These are phyloP conservation scores for Stenoptilia bipunctidactyla DNA, from an alignment of 2,888 invertebrate species.

Conservation along the genomic window DNA sequence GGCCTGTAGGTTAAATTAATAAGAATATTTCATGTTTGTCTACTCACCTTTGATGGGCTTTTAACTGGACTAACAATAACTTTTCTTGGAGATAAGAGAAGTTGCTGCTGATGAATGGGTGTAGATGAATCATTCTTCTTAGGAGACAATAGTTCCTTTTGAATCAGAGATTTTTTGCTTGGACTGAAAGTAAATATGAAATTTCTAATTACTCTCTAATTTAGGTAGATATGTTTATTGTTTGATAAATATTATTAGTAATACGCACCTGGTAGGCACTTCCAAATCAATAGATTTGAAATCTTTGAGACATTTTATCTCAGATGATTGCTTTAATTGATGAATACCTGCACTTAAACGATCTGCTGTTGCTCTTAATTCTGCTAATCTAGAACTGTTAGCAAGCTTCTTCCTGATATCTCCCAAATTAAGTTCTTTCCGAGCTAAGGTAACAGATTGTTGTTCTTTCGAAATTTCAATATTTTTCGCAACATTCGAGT, in stretches of 20 bases:
- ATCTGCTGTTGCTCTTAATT: conserved; percentile 77
- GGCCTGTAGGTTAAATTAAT: not conserved
- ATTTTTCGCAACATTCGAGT: conserved; percentile 19
- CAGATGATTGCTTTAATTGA: conserved; percentile 65
- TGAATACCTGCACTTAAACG: conserved; percentile 75
- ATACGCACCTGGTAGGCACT: conserved; percentile 76
- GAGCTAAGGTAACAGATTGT: conserved; percentile 49
- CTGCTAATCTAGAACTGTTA: conserved; percentile 77
- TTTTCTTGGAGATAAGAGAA: conserved; percentile 73
- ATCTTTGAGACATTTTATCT: conserved; percentile 71
- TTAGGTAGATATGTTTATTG: not conserved
- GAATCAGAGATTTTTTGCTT: conserved; percentile 50
- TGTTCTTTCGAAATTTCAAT: conserved; percentile 22
- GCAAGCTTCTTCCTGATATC: conserved; percentile 78
- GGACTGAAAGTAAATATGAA: conserved; percentile 67
- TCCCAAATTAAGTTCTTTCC: conserved; percentile 75
- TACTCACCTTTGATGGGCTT: conserved; percentile 71
- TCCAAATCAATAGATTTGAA: conserved; percentile 84
- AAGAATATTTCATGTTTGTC: not conserved
- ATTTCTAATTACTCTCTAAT: not conserved
- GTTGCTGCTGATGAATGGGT: conserved; percentile 44
- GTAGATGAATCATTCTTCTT: conserved; percentile 59
- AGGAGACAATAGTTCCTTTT: conserved; percentile 65
- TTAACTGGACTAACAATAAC: conserved; percentile 74
- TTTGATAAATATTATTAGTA: not conserved